Percentiles rank a stretch among this genome's conserved stretches.
phyloP scores from a whole-genome alignment of 2,797 vertebrate genomes.

The Hydrolagus colliei region DNA sequence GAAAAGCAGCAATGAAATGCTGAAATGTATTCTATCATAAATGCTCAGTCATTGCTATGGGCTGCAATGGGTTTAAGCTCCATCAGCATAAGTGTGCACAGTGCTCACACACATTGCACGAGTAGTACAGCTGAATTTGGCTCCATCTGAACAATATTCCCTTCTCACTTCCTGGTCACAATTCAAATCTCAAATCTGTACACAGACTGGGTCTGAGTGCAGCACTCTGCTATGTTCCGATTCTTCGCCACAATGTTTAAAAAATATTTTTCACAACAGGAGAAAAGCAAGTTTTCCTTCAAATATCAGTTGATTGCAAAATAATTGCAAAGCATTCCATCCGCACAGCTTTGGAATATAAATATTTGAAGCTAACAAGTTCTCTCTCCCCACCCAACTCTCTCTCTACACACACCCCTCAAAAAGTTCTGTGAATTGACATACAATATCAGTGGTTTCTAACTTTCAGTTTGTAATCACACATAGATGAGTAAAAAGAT shows the following conservation, averaged over 20 bases:
- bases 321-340: background rate
- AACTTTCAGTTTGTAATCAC: too few species aligned
- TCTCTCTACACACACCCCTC: too few species aligned
- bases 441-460: too few species aligned
- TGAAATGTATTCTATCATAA: background rate
- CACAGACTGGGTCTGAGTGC: background rate
- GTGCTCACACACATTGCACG: background rate
- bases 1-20: background rate
- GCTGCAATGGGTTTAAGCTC: background rate
- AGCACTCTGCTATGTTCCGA: background rate
- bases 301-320: too few species aligned
- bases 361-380: too few species aligned
- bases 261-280: too few species aligned
- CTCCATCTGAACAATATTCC: background rate
- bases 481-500: too few species aligned
- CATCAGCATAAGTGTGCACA: background rate
- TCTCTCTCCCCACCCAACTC: too few species aligned
- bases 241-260: too few species aligned
- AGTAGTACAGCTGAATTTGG: background rate
- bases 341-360: background rate
- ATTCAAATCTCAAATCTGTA: slow-evolving; percentile 11
- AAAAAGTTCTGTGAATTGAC: too few species aligned
- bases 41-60: background rate
- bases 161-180: background rate
- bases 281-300: too few species aligned